Evolutionary conservation across 2,888 invertebrate species (phyloP), one percentile per base, ranked within the genome.

Genomic region (Hirtodrosophila duncani): DNA sequence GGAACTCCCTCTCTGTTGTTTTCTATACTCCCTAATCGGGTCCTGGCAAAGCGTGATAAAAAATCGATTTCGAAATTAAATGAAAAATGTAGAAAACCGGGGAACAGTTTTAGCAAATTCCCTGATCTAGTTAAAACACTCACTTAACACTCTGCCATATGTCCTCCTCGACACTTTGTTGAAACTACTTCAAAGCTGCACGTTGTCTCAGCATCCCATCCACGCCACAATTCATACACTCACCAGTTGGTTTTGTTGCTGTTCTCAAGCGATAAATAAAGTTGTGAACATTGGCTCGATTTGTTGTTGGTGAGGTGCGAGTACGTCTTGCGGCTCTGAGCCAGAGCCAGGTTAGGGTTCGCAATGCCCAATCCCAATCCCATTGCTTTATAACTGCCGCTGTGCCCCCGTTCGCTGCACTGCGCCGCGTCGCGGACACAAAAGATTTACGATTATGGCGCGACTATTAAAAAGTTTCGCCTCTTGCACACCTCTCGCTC

Each of bases 401-500:
- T 20, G 36, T 13, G n/a, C 24, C 49, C n/a, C 17, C 60, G 72
- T 75, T 80, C 57, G 68, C 71, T 80, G 80, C 80, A 68, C 72
- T 72, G 77, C 79, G 81, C 82, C 68, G n/a, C n/a, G n/a, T n/a
- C n/a, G n/a, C n/a, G 70, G 80, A 69, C 78, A 80, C 78, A 69
- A 68, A 83, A 83, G 84, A 83, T 83, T 83, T 84, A 83, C 83
- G 83, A 84, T 83, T 83, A 83, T 83, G 82, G 81, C 69, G 67
- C 67, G 84, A 81, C 83, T 84, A 83, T 83, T 83, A 84, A 83
- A 77, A 83, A 82, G 83, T 84, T 84, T 81, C 79, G 75, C 79
- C 79, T 81, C 68, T 66, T 58, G 58, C 60, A 66, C 72, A 72
- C 80, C 77, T 67, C 72, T 51, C 57, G 59, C 68, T 50, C 62